Evolutionary conservation across 1,140 invertebrate genomes (phyloP).

Genomic region (Cotesia vestalis): DNA sequence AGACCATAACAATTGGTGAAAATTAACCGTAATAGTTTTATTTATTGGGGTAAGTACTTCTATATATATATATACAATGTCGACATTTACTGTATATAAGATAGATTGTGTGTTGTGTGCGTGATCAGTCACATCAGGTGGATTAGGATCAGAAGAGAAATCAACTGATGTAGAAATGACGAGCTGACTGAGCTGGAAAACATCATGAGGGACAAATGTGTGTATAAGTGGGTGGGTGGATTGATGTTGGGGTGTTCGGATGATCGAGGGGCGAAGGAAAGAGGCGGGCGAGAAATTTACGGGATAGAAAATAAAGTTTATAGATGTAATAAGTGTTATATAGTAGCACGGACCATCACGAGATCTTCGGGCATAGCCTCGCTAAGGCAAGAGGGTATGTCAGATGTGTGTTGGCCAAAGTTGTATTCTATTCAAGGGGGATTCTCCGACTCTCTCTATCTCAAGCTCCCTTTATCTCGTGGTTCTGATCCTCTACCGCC

Average conservation of each 20-base stretch:
- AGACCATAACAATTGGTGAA: neutral
- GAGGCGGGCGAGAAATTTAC: too few relatives aligned
- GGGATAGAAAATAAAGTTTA: neutral
- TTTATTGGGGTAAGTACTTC: too few relatives aligned
- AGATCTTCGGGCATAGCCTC: constrained; percentile 32
- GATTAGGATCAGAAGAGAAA: too few relatives aligned
- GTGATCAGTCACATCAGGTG: too few relatives aligned
- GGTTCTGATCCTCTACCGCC: constrained; percentile 1
- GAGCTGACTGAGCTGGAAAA: too few relatives aligned
- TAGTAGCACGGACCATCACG: constrained; percentile 5
- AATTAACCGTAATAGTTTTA: too few relatives aligned
- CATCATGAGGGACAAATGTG: too few relatives aligned
- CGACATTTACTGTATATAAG: neutral
- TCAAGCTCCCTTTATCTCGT: neutral
- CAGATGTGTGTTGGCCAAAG: constrained; percentile 43
- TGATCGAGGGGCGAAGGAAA: too few relatives aligned
- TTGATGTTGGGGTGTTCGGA: constrained; percentile 4
- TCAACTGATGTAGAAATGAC: too few relatives aligned
- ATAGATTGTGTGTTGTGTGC: too few relatives aligned
- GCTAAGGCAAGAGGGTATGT: constrained; percentile 30
- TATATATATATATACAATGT: too few relatives aligned
- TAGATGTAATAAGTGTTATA: constrained; percentile 10
- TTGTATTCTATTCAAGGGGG: constrained; percentile 32
- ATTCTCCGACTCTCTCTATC: constrained; percentile 19
- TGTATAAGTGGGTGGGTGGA: constrained; percentile 1